Evolutionary conservation across 2,113 vertebrate species (phyloP).

Genomic region (Embiotoca jacksoni): DNA sequence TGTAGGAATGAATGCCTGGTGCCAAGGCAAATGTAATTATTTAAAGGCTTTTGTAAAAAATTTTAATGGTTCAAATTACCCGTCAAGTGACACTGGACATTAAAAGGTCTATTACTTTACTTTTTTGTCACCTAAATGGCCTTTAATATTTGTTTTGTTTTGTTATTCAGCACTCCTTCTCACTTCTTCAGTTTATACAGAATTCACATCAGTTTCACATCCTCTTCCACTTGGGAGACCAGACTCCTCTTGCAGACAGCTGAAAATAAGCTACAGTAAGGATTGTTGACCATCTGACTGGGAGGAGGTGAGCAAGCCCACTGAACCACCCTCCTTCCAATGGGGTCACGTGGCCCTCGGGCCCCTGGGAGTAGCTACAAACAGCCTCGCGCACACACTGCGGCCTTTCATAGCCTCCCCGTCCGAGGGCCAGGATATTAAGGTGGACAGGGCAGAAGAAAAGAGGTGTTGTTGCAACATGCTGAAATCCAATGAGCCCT

Average conservation of each 20-base stretch:
- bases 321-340: conserved; percentile 37
- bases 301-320: conserved; percentile 26
- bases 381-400: conserved; percentile 50
- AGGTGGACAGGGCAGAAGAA: conserved; percentile 45
- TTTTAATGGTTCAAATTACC: conserved; percentile 20
- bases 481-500: conserved; percentile 2
- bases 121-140: conserved; percentile 12
- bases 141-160: conserved; percentile 21
- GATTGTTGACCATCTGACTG: conserved; percentile 45
- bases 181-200: conserved; percentile 1
- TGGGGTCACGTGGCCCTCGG: conserved; percentile 46
- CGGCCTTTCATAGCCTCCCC: conserved; percentile 65
- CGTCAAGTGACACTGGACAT: background rate
- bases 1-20: background rate
- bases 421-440: conserved; percentile 46
- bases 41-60: conserved; percentile 50
- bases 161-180: background rate
- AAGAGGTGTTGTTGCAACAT: conserved; percentile 53
- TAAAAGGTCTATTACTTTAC: conserved; percentile 1
- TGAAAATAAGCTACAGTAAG: conserved; percentile 45
- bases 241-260: background rate
- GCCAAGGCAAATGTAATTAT: conserved; percentile 22
- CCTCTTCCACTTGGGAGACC: background rate
- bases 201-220: conserved; percentile 37
- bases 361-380: conserved; percentile 42